phyloP scores from a whole-genome alignment of 2,113 vertebrate genomes.

The Cichladusa arquata region DNA sequence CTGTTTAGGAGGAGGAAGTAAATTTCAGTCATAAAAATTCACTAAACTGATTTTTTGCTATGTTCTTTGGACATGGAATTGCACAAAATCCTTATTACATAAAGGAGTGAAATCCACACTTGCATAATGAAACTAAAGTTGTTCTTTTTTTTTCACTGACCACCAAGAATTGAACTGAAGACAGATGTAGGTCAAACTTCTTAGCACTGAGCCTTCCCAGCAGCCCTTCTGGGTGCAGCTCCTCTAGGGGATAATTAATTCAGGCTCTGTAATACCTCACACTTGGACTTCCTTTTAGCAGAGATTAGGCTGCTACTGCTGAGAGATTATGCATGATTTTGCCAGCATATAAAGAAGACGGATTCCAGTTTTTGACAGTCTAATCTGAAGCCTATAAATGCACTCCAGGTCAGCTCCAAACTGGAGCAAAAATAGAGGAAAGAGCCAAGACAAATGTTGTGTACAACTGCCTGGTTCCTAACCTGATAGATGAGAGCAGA shows the following conservation, averaged over 20 bases:
- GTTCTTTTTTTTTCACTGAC: not conserved
- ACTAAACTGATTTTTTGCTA: not conserved
- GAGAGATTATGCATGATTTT: slow-evolving; percentile 1
- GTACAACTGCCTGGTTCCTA: not conserved
- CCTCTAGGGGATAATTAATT: not conserved
- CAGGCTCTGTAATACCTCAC: not conserved
- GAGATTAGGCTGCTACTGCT: not conserved
- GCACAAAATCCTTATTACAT: not conserved
- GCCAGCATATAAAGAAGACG: not conserved
- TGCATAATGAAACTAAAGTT: not conserved
- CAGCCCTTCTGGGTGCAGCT: not conserved
- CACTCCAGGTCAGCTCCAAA: not conserved
- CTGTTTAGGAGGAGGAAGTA: not conserved
- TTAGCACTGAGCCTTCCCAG: not conserved
- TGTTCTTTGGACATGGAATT: not conserved
- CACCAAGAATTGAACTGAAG: not conserved
- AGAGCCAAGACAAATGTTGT: not conserved
- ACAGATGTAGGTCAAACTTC: not conserved
- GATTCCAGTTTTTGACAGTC: not conserved
- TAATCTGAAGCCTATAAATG: not conserved
- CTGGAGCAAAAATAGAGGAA: not conserved
- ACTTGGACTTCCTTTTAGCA: not conserved
- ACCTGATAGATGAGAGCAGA: not conserved
- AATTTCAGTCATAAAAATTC: not conserved
- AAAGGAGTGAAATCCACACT: not conserved